These are phyloP conservation scores for Heteromormyrus szaboi DNA, from an alignment of 2,797 vertebrate genomes.

Conservation along the genomic window DNA sequence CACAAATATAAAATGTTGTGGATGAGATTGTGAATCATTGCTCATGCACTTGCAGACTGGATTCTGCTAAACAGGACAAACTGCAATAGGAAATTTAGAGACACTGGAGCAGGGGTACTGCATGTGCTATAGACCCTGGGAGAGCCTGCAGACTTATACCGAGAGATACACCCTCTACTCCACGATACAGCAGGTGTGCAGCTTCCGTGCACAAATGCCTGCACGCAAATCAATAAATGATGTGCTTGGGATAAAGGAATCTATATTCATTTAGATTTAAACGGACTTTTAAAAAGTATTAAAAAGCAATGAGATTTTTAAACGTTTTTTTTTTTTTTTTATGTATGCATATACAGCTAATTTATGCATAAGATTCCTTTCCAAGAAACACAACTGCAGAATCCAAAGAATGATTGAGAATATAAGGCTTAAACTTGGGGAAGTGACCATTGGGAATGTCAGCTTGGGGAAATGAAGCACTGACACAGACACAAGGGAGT, in stretches of 20 bases:
- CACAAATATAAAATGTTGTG: neutral
- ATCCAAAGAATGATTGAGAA: neutral
- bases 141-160: neutral
- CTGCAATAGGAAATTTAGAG: neutral
- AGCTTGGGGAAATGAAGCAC: neutral
- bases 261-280: neutral
- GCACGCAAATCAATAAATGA: neutral
- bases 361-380: neutral
- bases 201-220: neutral
- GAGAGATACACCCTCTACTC: neutral
- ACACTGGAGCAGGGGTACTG: no score
- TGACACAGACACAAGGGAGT: neutral
- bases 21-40: neutral
- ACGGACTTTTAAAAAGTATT: neutral
- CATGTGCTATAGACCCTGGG: neutral
- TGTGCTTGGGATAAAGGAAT: neutral
- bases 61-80: neutral
- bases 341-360: neutral
- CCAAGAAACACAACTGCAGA: neutral
- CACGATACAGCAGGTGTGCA: neutral
- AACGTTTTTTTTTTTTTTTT: neutral
- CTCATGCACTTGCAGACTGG: neutral
- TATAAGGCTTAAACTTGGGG: neutral
- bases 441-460: neutral
- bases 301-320: neutral